Evolutionary conservation across 2,113 vertebrate species (phyloP).

Genomic region (Lepus americanus): DNA sequence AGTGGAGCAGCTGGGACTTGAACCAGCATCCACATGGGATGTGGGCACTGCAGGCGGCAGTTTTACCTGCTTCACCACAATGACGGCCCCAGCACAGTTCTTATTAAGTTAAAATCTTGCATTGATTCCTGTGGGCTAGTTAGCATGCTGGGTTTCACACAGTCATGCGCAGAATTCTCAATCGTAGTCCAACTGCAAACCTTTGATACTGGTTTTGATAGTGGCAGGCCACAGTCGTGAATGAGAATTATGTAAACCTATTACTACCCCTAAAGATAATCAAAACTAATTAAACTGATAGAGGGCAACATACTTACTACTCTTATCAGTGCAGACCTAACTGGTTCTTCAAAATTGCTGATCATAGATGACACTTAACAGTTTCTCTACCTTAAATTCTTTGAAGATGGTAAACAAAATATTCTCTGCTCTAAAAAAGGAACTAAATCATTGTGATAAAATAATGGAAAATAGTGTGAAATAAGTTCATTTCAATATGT

Average conservation of each 20-base stretch:
- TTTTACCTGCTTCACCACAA: too few relatives aligned
- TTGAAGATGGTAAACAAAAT: conserved; percentile 5
- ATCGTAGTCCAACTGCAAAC: neutral
- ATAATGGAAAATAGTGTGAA: neutral
- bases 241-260: neutral
- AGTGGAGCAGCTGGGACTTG: too few relatives aligned
- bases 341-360: conserved; percentile 46
- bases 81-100: neutral
- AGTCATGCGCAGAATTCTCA: conserved; percentile 15
- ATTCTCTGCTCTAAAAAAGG: neutral
- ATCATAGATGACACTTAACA: neutral
- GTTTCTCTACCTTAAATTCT: conserved; percentile 25
- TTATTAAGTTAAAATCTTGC: neutral
- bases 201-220: neutral
- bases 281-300: neutral
- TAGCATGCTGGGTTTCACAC: neutral
- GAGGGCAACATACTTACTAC: neutral
- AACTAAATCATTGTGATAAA: conserved; percentile 39
- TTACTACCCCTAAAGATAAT: conserved; percentile 30
- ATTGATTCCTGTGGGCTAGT: neutral
- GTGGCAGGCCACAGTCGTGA: neutral
- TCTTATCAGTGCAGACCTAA: conserved; percentile 5
- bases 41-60: too few relatives aligned
- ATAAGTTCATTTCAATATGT: conserved; percentile 45
- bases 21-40: too few relatives aligned